Percentiles rank a stretch among this genome's conserved stretches.
These are phyloP conservation scores for Heliconius hermathena DNA, from an alignment of 1,140 invertebrate species.

Conservation along the genomic window DNA sequence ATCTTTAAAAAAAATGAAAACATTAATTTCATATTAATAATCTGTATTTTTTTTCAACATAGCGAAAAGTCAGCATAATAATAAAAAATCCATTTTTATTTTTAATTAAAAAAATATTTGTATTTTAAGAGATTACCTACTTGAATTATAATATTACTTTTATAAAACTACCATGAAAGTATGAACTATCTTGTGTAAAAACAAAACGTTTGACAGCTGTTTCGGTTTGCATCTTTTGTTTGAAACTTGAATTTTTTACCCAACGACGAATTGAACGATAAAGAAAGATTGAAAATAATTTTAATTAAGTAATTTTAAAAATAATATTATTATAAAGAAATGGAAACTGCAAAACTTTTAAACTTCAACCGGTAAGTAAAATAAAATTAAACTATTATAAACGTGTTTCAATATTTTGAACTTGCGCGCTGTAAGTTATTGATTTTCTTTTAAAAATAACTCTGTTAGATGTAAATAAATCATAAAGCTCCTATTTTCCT, in stretches of 20 bases:
- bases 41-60: no score
- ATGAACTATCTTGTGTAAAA: slow-evolving; percentile 12
- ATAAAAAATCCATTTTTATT: no score
- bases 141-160: background rate
- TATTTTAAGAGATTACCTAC: background rate
- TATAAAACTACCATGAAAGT: background rate
- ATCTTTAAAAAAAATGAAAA: no score
- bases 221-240: slow-evolving; percentile 42
- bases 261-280: slow-evolving; percentile 18
- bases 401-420: slow-evolving; percentile 53
- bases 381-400: slow-evolving; percentile 22
- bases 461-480: slow-evolving; percentile 78
- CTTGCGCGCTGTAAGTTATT: slow-evolving; percentile 76
- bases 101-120: background rate
- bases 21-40: no score
- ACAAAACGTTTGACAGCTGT: slow-evolving; percentile 41
- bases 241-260: slow-evolving; percentile 36
- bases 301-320: background rate
- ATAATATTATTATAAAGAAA: slow-evolving; percentile 29
- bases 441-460: slow-evolving; percentile 78
- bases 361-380: slow-evolving; percentile 56
- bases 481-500: slow-evolving; percentile 56
- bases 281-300: slow-evolving; percentile 8
- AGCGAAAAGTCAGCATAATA: no score
- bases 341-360: slow-evolving; percentile 45